phyloP scores from a whole-genome alignment of 1,140 invertebrate genomes.

The Atta cephalotes region DNA sequence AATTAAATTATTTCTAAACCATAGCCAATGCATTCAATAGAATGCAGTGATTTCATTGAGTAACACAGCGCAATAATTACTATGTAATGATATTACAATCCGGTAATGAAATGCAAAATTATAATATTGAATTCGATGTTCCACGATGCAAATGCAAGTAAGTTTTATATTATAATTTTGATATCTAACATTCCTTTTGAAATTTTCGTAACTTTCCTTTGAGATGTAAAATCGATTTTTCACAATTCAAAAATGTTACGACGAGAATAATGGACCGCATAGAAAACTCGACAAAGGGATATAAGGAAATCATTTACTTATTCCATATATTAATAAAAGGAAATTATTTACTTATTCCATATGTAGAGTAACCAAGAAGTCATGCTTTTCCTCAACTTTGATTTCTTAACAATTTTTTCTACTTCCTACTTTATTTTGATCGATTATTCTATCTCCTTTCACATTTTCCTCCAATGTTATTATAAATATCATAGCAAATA shows the following conservation, averaged over 20 bases:
- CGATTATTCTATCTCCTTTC: background rate
- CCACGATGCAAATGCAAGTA: background rate
- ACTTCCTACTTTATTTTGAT: background rate
- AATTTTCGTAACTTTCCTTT: background rate
- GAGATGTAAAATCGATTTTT: slow-evolving; percentile 3
- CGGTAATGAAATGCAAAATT: background rate
- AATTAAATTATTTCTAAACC: slow-evolving; percentile 24
- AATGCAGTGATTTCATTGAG: background rate
- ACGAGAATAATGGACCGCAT: slow-evolving; percentile 22
- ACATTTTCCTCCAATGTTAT: background rate
- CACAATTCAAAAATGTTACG: slow-evolving; percentile 10
- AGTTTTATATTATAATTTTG: background rate
- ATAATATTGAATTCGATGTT: slow-evolving; percentile 5
- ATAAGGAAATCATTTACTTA: slow-evolving; percentile 58
- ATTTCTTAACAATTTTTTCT: background rate
- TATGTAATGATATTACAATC: slow-evolving; percentile 10
- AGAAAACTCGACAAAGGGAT: slow-evolving; percentile 34
- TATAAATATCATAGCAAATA: background rate
- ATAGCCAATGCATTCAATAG: background rate
- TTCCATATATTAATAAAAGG: background rate
- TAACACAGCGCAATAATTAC: background rate
- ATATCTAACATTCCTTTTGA: background rate
- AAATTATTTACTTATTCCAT: slow-evolving; percentile 60
- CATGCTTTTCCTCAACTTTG: background rate
- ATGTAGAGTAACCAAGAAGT: background rate